Evolutionary conservation across 92 coral and sea anemone genomes (phyloP), one percentile per base, ranked within the genome.

Genomic region (Metridium senile): DNA sequence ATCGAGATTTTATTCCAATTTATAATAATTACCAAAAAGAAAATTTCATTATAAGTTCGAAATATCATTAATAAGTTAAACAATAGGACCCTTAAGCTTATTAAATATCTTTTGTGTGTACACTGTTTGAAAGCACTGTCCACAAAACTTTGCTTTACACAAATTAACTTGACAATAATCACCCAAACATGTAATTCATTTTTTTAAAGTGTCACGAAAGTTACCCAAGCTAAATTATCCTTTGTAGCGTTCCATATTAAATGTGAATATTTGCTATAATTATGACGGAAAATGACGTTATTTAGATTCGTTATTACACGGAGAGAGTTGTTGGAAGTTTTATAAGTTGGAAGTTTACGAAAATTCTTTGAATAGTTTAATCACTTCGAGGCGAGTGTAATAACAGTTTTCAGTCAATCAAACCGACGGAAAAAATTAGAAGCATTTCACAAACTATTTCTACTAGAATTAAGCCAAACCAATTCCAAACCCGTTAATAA

Each of bases 291-390:
- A 54, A 54, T 6, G 59, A 2, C 3, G 4, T 54, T 54, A 20
- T 3, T 16, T 54, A 3, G 59, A 54, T 54, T 54, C 4, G 59
- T 3, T 54, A 4, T 54, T 9, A 54, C 59, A 39, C 8, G 6
- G 49, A 13, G 8, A 39, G 6, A 39, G 49, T 39, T 39, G 6
- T 39, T 54, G 20, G 4, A 54, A 54, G 23, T 16, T 21, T 3
- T 13, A 45, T 54, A 19, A 20, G 59, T 13, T 16, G 17, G 17
- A 13, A 54, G 59, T 54, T 13, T 4, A 54, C 25, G 23, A 39
- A 54, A 54, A 54, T 54, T 54, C 59, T 54, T 54, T 54, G 23
- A 54, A 54, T 54, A 54, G 59, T 54, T 54, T 4, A 19, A 20
- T 54, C 59, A 54, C 59, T 54, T 54, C 49, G 49, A 39, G 49